Evolutionary conservation across 2,113 vertebrate genomes (phyloP), one percentile per base, ranked within the genome.

Genomic region (Illadopsis cleaveri): DNA sequence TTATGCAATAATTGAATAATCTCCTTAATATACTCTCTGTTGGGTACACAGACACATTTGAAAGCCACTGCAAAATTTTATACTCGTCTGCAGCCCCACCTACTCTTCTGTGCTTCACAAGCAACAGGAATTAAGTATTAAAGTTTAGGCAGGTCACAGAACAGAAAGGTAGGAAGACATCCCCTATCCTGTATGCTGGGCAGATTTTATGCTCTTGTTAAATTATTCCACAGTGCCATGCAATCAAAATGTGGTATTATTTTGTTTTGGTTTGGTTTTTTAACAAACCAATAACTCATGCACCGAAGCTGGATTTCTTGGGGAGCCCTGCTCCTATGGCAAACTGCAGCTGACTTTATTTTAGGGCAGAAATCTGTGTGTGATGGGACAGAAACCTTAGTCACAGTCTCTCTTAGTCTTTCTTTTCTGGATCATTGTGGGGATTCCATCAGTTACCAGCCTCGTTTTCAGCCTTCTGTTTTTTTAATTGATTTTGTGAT

Each of bases 1-100:
- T 87, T 75, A 25, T 85, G 51, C 6, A 60, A 76, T 96, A 94
- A 95, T 93, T 95, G 85, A 88, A 92, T 93, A 80, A 91, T 94
- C 50, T 73, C 38, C 50, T 61, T 90, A 89, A 90, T 51, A 86
- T 70, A 78, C n/a, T 73, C 40, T 92, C 81, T 48, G 37, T 68
- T 82, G 84, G 82, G n/a, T 73, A 85, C 82, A 88, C 38, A 66
- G 58, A 61, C 24, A 69, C 17, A 33, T 82, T 70, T 69, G 65
- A 92, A 96, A 91, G 31, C 15, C 50, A 56, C 25, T 82, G 62
- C 17, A 85, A 80, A 80, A 76, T 77, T 50, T 82, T 18, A 57
- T n/a, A 15, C 16, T 69, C 30, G 53, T 69, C 45, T 76, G 30
- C 33, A 76, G 30, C 54, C 38, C 38, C 0, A 0, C n/a, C 0